Evolutionary conservation across 2,888 invertebrate genomes (phyloP).

Genomic region (Ormyrus nitidulus): DNA sequence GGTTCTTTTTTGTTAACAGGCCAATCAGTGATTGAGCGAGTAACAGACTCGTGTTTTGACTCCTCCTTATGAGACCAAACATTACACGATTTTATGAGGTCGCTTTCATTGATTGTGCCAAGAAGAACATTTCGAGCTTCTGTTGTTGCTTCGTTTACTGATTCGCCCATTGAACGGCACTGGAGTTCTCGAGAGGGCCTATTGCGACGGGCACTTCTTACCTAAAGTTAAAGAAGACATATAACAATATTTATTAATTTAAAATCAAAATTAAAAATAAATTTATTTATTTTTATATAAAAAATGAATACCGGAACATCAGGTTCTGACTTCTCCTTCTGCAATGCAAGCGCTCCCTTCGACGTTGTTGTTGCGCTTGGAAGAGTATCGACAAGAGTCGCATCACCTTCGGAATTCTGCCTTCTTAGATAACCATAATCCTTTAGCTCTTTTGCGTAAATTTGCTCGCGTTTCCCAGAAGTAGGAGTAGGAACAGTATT

Average conservation of each 20-base stretch:
- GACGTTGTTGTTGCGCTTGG: neutral
- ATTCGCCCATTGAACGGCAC: conserved; percentile 74
- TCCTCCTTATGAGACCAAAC: conserved; percentile 53
- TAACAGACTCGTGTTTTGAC: conserved; percentile 42
- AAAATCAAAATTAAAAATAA: neutral
- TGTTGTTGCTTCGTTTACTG: conserved; percentile 64
- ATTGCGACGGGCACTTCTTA: conserved; percentile 72
- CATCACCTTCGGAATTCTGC: conserved; percentile 73
- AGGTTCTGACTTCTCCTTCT: conserved; percentile 69
- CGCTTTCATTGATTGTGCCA: conserved; percentile 72
- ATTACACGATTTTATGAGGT: conserved; percentile 58
- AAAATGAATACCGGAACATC: conserved; percentile 66
- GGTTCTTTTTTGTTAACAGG: conserved; percentile 69
- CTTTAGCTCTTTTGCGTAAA: conserved; percentile 63
- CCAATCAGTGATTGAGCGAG: conserved; percentile 71
- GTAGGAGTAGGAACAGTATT: conserved; percentile 58
- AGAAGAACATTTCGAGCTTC: conserved; percentile 70
- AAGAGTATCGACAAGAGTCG: conserved; percentile 48
- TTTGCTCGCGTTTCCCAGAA: conserved; percentile 60
- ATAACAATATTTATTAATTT: neutral
- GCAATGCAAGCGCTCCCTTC: conserved; percentile 6
- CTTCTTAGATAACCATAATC: conserved; percentile 67
- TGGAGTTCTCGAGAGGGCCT: conserved; percentile 71
- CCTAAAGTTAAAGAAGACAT: conserved; percentile 51
- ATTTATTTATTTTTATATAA: neutral